These are phyloP conservation scores for Cacoxenus indagator DNA, from an alignment of 2,888 invertebrate genomes.

Conservation along the genomic window DNA sequence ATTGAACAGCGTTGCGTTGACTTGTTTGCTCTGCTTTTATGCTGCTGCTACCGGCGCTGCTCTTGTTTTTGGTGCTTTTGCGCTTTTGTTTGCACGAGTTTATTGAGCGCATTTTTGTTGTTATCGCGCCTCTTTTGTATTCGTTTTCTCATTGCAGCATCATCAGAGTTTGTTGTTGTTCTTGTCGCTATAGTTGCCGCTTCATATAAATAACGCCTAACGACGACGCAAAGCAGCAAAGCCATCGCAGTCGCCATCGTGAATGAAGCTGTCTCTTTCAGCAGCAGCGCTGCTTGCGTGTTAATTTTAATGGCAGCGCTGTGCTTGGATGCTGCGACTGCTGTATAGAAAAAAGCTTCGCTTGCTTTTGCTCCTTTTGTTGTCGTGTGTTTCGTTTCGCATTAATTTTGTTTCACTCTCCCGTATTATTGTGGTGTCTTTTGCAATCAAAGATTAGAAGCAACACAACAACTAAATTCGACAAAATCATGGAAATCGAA, in stretches of 20 bases:
- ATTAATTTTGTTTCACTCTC: slow-evolving; percentile 9
- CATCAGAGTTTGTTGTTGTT: background rate
- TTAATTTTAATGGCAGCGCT: background rate
- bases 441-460: slow-evolving; percentile 56
- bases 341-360: background rate
- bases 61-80: background rate
- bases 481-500: slow-evolving; percentile 62
- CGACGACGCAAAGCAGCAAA: slow-evolving; percentile 1
- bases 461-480: slow-evolving; percentile 38
- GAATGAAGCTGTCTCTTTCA: too few species aligned
- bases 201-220: slow-evolving; percentile 16
- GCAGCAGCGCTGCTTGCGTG: too few species aligned
- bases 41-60: background rate
- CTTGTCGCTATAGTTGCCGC: slow-evolving; percentile 1
- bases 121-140: background rate
- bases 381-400: slow-evolving; percentile 16
- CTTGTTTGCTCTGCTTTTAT: background rate
- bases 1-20: background rate
- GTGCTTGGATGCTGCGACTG: background rate
- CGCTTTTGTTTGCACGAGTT: background rate
- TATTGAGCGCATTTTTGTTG: slow-evolving; percentile 17
- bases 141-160: background rate
- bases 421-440: slow-evolving; percentile 17
- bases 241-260: background rate
- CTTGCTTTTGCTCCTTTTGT: background rate